These are phyloP conservation scores for Clarias gariepinus DNA, from an alignment of 2,113 vertebrate genomes.

Conservation along the genomic window DNA sequence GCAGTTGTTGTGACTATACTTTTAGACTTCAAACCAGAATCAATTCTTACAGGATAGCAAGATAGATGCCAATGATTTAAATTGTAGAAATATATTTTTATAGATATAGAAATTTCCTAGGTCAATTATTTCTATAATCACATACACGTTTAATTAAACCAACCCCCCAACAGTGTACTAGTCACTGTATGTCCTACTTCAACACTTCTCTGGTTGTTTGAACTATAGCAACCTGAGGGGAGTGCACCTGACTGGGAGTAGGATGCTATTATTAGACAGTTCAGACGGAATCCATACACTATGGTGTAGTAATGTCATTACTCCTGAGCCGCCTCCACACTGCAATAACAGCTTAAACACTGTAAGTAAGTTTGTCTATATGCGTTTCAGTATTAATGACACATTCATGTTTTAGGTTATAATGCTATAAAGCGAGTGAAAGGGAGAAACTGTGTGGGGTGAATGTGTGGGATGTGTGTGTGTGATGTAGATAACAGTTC, in stretches of 20 bases:
- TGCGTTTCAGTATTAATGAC: background rate
- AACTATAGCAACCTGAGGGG: too few relatives aligned
- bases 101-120: too few relatives aligned
- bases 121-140: too few relatives aligned
- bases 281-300: too few relatives aligned
- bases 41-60: too few relatives aligned
- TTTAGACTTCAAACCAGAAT: background rate
- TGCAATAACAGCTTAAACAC: background rate
- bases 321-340: background rate
- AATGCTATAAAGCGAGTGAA: background rate
- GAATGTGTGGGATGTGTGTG: background rate
- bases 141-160: too few relatives aligned
- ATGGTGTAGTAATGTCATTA: background rate
- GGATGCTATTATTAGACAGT: background rate
- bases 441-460: background rate
- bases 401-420: background rate
- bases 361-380: background rate
- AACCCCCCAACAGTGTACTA: too few relatives aligned
- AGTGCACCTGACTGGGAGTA: background rate
- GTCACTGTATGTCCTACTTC: background rate
- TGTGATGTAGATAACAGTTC: background rate
- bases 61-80: too few relatives aligned
- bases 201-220: too few relatives aligned
- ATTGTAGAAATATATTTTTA: too few relatives aligned
- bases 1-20: too few relatives aligned